phyloP scores from a whole-genome alignment of 2,797 vertebrate genomes.

The Limnodromus scolopaceus region DNA sequence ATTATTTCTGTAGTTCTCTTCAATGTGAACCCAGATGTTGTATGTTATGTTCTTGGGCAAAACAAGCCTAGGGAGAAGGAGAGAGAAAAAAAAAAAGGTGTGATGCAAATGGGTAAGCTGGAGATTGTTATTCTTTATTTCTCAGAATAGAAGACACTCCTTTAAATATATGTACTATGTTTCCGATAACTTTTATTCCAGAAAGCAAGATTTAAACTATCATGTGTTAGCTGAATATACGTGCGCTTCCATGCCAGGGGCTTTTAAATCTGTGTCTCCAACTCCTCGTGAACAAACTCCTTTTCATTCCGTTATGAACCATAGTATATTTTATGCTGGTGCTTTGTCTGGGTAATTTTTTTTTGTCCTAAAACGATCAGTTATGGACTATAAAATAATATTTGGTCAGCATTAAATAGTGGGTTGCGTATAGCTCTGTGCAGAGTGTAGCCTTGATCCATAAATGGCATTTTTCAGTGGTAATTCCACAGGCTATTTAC shows the following conservation, averaged over 20 bases:
- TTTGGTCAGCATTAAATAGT: background rate
- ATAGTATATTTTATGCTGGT: background rate
- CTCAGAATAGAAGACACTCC: background rate
- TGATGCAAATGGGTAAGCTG: background rate
- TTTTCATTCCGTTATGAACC: background rate
- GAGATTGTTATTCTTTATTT: background rate
- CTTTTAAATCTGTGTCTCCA: background rate
- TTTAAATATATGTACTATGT: background rate
- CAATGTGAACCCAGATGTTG: background rate
- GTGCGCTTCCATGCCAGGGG: background rate
- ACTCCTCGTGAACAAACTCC: background rate
- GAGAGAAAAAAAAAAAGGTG: background rate
- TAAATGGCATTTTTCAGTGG: background rate
- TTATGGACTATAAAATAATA: background rate
- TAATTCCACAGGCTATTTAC: background rate
- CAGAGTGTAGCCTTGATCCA: background rate
- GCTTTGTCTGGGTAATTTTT: background rate
- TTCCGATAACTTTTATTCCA: background rate
- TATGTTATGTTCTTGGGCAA: background rate
- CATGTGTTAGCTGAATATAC: background rate
- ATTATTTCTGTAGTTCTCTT: background rate
- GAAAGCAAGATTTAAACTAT: background rate
- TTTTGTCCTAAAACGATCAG: background rate
- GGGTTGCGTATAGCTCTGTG: background rate
- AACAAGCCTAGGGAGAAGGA: background rate